These are phyloP conservation scores for Xyrichtys novacula DNA, from an alignment of 2,797 vertebrate genomes.

Conservation along the genomic window DNA sequence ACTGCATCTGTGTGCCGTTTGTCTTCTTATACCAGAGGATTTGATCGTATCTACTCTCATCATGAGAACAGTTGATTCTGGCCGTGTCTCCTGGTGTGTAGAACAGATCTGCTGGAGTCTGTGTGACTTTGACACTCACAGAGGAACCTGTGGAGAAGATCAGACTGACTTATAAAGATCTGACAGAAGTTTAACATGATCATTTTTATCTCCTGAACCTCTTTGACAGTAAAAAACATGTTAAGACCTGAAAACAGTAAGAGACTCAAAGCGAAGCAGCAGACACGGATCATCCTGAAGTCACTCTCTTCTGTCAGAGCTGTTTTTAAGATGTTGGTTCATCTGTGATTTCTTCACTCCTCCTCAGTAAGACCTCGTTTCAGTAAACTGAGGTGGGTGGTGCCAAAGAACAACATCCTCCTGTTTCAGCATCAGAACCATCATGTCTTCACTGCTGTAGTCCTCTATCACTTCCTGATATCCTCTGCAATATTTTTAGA, in stretches of 20 bases:
- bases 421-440: not conserved
- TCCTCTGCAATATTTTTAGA: no score
- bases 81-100: constrained; percentile 5
- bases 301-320: not conserved
- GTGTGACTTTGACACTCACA: constrained; percentile 31
- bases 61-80: not conserved
- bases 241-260: not conserved
- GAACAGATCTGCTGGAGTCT: constrained; percentile 49
- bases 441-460: no score
- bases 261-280: not conserved
- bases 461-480: no score
- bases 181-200: no score
- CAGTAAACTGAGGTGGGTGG: not conserved
- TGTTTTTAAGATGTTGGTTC: no score
- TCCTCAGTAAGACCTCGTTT: not conserved
- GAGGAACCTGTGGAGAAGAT: constrained; percentile 6
- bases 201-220: no score
- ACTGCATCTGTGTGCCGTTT: no score
- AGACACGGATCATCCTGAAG: not conserved
- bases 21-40: not conserved
- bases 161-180: no score
- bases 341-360: no score
- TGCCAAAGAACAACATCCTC: no score
- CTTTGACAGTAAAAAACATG: not conserved
- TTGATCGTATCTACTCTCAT: not conserved